Base-by-base conservation (phyloP, 2,888 invertebrate species). In the Dermolepida albohirtum region DNA sequence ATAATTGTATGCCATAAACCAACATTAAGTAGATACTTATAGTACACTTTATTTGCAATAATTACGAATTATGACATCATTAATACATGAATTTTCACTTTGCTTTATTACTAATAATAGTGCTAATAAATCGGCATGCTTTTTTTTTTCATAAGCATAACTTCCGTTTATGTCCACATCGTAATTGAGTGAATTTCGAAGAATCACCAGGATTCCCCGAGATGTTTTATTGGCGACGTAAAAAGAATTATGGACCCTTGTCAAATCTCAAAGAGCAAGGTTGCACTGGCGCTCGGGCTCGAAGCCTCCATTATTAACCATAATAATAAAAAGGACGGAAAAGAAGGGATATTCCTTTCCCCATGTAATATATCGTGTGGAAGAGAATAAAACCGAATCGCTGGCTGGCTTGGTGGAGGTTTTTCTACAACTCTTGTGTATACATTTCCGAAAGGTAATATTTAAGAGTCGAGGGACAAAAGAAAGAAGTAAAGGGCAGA, bases 231-330 rank as follows among this genome's bases (percentile, higher is more conserved):
- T 39, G 52, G 12, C 12, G 12, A 54, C 52, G 16, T 54, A 54
- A 54, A 34, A 39, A 54, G 52, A 54, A 54, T 54, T 54, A 54
- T 54, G 52, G 39, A 39, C 52, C 52, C 52, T 54, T 54, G 52
- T 54, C 52, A 54, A 54, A 54, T 54, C 52, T 54, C 22, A 39
- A 39, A 39, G 52, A 54, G 39, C n/a, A 29, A 12, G 51, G 51
- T 14, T 39, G 39, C 39, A 34, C 34, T 10, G 2, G 1, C 52
- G 52, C n/a, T n/a, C 12, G 16, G 52, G 14, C 27, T 39, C 12
- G 34, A 52, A 52, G 34, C 52, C 39, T 34, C 39, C 27, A 54
- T 54, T 54, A 54, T 54, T 54, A 54, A 34, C 52, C 52, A 39
- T 54, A 34, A 54, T 54, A 54, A 34, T 39, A 39, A 54, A 54